These are phyloP conservation scores for Gobio occitaniae DNA, from an alignment of 2,797 vertebrate species.

Conservation along the genomic window DNA sequence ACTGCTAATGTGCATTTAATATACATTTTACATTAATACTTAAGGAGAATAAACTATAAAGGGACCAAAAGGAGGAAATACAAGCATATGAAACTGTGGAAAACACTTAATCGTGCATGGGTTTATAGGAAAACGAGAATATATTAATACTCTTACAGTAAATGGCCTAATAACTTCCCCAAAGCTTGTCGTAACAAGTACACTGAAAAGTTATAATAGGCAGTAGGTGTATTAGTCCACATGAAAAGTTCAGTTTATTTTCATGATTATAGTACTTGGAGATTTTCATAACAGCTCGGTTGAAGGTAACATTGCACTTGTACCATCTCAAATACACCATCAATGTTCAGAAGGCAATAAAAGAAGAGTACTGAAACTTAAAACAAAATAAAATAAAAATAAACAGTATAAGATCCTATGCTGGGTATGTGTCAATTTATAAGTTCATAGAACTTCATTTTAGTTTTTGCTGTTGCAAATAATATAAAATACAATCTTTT, in stretches of 20 bases:
- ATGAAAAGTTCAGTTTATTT: conserved; percentile 54
- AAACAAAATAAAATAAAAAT: neutral
- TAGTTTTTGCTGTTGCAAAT: conserved; percentile 51
- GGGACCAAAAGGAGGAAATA: conserved; percentile 3
- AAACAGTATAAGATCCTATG: conserved; percentile 41
- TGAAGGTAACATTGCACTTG: conserved; percentile 48
- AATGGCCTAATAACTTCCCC: neutral
- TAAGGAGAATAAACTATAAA: conserved; percentile 31
- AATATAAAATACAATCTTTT: conserved; percentile 44
- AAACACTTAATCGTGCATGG: neutral
- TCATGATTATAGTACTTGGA: conserved; percentile 22
- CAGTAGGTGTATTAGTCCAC: neutral
- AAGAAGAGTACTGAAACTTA: conserved; percentile 7
- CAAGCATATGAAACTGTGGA: conserved; percentile 7
- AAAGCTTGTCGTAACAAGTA: neutral
- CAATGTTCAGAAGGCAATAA: conserved; percentile 20
- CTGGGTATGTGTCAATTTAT: conserved; percentile 3
- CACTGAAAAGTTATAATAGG: neutral
- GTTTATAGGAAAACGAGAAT: conserved; percentile 5
- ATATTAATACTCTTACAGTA: neutral
- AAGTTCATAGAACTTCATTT: conserved; percentile 54
- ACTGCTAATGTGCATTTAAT: conserved; percentile 8
- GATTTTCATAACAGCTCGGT: conserved; percentile 32
- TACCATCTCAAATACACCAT: conserved; percentile 43
- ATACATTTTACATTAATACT: conserved; percentile 2